A percentile compares a stretch with the other conserved stretches of the same genome.
Evolutionary conservation across 2,113 vertebrate genomes (phyloP).

Genomic region (Eulemur macaco): DNA sequence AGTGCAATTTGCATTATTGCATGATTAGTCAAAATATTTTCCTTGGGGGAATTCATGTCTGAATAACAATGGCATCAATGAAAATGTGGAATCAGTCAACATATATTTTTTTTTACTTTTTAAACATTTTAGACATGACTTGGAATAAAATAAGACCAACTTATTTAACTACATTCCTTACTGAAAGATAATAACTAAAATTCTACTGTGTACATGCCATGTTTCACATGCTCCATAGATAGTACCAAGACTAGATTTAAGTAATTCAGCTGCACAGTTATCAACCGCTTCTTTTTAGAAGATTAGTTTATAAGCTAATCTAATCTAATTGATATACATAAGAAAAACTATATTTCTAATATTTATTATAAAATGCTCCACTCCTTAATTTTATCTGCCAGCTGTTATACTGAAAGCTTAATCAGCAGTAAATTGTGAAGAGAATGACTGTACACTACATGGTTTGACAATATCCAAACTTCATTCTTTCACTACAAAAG

Average conservation of each 20-base stretch:
- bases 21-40: constrained; percentile 22
- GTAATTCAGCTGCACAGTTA: background rate
- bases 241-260: background rate
- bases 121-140: background rate
- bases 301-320: background rate
- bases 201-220: background rate
- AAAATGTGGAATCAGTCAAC: background rate
- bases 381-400: background rate
- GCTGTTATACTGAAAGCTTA: background rate
- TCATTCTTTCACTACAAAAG: background rate
- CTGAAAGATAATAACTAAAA: background rate
- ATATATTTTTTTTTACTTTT: background rate
- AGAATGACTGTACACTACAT: background rate
- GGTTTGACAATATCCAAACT: background rate
- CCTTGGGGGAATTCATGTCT: background rate
- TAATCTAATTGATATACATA: background rate
- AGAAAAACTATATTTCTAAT: background rate
- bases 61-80: background rate
- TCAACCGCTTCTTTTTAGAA: background rate
- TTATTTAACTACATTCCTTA: background rate
- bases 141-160: background rate
- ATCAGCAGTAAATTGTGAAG: background rate
- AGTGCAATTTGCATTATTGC: background rate
- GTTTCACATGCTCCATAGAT: background rate
- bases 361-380: background rate